Percentiles rank a stretch among this genome's conserved stretches.
These are phyloP conservation scores for Pomacea canaliculata DNA, from an alignment of 2,888 invertebrate species.

Conservation along the genomic window DNA sequence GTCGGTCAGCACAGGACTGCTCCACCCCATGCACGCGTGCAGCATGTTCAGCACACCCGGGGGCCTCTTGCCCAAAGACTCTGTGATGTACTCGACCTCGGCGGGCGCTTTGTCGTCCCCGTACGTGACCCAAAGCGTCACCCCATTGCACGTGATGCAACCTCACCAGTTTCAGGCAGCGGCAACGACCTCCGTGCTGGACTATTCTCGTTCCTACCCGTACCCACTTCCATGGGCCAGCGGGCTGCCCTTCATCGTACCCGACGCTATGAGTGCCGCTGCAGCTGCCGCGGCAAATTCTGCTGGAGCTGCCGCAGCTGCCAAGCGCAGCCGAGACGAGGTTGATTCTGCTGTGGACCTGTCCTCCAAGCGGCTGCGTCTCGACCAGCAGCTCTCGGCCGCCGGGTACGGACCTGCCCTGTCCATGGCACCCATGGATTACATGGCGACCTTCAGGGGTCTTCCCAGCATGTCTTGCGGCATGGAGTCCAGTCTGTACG, in stretches of 20 bases:
- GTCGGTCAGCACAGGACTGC: conserved; percentile 23
- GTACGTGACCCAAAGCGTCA: conserved; percentile 23
- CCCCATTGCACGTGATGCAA: conserved; percentile 26
- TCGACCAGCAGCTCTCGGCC: conserved; percentile 6
- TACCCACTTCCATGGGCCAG: conserved; percentile 18
- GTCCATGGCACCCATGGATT: conserved; percentile 7
- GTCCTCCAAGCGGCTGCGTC: conserved; percentile 32
- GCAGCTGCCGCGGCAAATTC: conserved; percentile 20
- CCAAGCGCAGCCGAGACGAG: conserved; percentile 31
- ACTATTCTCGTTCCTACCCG: conserved; percentile 28
- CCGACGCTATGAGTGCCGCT: conserved; percentile 9
- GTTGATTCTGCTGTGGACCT: conserved; percentile 33
- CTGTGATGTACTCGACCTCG: conserved; percentile 30
- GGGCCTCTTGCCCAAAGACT: conserved; percentile 33
- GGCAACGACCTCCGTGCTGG: conserved; percentile 27
- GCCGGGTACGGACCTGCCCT: not conserved
- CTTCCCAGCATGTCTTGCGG: conserved; percentile 27
- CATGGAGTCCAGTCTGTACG: conserved; percentile 31
- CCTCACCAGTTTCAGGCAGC: conserved; percentile 26
- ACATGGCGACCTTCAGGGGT: conserved; percentile 20
- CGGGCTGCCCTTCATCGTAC: conserved; percentile 18
- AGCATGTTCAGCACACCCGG: conserved; percentile 25
- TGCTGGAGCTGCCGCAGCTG: conserved; percentile 11
- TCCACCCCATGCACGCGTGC: conserved; percentile 36
- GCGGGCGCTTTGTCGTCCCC: conserved; percentile 26